Base-by-base conservation (phyloP, 37 sponge, comb jelly and placozoan genomes). In the Crambe crambe region DNA sequence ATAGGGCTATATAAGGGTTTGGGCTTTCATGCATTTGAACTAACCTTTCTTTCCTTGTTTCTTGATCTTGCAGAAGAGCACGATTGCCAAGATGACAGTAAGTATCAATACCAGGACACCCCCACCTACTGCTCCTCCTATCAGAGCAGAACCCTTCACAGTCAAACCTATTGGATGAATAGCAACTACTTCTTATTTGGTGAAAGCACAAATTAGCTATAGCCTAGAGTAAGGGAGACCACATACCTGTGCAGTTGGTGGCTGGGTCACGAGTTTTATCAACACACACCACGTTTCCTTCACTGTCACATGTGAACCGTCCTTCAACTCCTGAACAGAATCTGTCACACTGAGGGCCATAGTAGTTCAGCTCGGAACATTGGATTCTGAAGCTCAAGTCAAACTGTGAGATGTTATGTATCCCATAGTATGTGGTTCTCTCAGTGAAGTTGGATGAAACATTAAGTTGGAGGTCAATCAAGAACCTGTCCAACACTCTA, bases 321-420 rank as follows among this genome's bases (percentile, higher is more conserved):
- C 25, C n/a, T 4, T 61, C 63, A 61, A 61, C 63, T 61, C 6
- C 29, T 8, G 30, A 27, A 61, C 63, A 61, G 63, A 61, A 61
- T 61, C 5, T 20, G 15, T 23, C 15, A 27, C 63, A 61, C 25
- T 61, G 29, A 23, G 6, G 63, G 63, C 63, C 30, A 27, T 61
- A 61, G 63, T 61, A 61, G 63, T 61, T 61, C n/a, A n/a, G n/a
- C 63, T 61, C 30, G 12, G 63, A 61, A 61, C 63, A 61, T 61
- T 61, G 25, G 30, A 61, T 20, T 61, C 30, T 61, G 63, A 61
- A 61, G 63, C 63, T 61, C 63, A 61, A 8, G 15, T 27, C 30
- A 23, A 61, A 29, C 6, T 8, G 6, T 23, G 25, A 9, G 6
- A 20, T 61, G 25, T 20, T 61, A 4, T 23, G 5, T 61, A 61